Conservation (phyloP, 53 echinoderm and acorn worm species). For the Antedon mediterranea region DNA sequence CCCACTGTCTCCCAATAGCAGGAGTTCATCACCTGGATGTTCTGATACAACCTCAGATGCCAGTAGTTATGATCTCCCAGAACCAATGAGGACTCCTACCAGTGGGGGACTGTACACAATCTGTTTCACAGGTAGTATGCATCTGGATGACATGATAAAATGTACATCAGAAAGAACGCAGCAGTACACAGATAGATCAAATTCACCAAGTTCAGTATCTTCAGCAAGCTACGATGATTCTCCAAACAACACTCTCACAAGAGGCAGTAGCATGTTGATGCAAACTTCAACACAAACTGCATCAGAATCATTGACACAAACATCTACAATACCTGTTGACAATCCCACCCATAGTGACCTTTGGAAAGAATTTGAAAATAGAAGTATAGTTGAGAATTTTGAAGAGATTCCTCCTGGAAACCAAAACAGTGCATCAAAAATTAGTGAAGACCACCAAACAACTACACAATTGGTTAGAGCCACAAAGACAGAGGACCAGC, state of each 20-base stretch:
- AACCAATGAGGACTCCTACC: slow-evolving; percentile 51
- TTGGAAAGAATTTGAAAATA: not conserved
- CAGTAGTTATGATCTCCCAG: slow-evolving; percentile 45
- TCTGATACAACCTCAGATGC: slow-evolving; percentile 20
- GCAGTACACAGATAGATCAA: not conserved
- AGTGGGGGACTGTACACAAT: slow-evolving; percentile 73
- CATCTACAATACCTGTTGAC: not conserved
- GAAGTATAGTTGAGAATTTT: not conserved
- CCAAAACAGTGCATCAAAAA: not conserved
- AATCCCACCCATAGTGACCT: not conserved
- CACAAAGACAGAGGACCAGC: not conserved
- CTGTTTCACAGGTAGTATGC: slow-evolving; percentile 34
- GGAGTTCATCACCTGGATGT: slow-evolving; percentile 10
- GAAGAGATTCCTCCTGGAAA: not conserved
- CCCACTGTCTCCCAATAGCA: not conserved
- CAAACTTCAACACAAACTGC: not conserved
- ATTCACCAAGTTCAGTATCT: not conserved
- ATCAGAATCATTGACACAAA: too few species aligned
- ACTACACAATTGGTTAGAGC: not conserved
- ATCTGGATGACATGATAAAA: not conserved
- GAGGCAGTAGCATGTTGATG: not conserved
- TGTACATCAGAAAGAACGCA: not conserved
- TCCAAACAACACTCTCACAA: not conserved
- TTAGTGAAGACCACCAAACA: not conserved
- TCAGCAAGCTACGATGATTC: not conserved